phyloP scores from a whole-genome alignment of 2,888 invertebrate genomes.

The Diadromus collaris region DNA sequence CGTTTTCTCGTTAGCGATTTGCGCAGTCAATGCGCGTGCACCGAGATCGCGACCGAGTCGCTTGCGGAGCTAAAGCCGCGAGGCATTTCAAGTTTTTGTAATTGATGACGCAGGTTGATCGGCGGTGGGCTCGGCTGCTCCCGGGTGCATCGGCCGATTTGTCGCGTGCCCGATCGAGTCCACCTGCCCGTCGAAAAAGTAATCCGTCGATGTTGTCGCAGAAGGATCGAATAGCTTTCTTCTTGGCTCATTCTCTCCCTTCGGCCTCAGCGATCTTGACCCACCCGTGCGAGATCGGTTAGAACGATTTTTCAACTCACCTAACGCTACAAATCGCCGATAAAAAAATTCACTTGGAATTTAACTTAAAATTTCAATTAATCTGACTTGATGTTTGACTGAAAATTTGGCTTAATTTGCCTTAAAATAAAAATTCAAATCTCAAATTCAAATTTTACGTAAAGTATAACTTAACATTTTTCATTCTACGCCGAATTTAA shows the following conservation, averaged over 20 bases:
- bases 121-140: conserved; percentile 7
- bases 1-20: conserved; percentile 7
- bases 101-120: conserved; percentile 33
- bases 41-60: conserved; percentile 1
- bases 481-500: not conserved
- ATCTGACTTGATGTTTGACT: too few species aligned
- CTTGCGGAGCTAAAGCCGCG: not conserved
- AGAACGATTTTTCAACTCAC: not conserved
- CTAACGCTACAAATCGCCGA: too few species aligned
- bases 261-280: not conserved
- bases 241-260: not conserved
- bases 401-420: too few species aligned
- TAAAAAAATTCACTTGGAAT: too few species aligned
- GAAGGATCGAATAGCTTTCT: not conserved
- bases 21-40: not conserved
- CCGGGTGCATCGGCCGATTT: conserved; percentile 71
- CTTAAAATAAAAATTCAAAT: too few species aligned
- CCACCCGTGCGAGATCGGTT: not conserved
- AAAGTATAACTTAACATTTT: too few species aligned
- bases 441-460: too few species aligned
- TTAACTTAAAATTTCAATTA: too few species aligned
- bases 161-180: conserved; percentile 75
- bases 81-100: conserved; percentile 22
- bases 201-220: conserved; percentile 26
- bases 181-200: conserved; percentile 71